Conservation (phyloP, 2,888 invertebrate genomes). For the Chrysotoxum bicinctum region DNA sequence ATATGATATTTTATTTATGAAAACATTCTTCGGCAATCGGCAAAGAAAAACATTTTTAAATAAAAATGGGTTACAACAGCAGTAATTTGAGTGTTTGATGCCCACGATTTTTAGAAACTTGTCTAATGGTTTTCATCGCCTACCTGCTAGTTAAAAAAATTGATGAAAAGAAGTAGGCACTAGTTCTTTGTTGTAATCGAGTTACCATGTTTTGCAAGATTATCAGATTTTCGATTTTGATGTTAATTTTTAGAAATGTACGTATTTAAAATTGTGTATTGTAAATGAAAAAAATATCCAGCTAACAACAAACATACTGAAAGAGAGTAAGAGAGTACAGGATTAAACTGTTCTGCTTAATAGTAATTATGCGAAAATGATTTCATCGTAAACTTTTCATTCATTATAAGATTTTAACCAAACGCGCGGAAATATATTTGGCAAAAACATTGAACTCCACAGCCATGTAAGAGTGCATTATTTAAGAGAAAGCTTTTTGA, state of each 20-base stretch:
- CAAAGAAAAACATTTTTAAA: slow-evolving; percentile 22
- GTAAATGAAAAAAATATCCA: background rate
- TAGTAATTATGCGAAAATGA: slow-evolving; percentile 57
- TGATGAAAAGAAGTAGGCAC: slow-evolving; percentile 18
- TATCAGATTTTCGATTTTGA: slow-evolving; percentile 9
- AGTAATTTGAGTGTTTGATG: slow-evolving; percentile 33
- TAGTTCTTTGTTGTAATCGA: slow-evolving; percentile 18
- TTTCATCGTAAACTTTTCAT: slow-evolving; percentile 72
- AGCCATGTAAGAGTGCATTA: slow-evolving; percentile 25
- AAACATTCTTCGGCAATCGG: slow-evolving; percentile 25
- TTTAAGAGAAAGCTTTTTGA: slow-evolving; percentile 31
- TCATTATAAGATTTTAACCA: slow-evolving; percentile 34
- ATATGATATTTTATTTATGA: slow-evolving; percentile 24
- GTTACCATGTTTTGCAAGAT: slow-evolving; percentile 20
- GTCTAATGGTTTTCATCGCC: slow-evolving; percentile 36
- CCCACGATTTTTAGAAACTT: slow-evolving; percentile 52
- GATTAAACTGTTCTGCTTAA: too few species aligned
- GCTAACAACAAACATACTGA: background rate
- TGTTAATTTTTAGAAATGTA: background rate
- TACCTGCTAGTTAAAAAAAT: slow-evolving; percentile 7
- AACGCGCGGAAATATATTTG: slow-evolving; percentile 59
- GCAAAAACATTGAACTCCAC: slow-evolving; percentile 49
- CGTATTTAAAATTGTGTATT: background rate
- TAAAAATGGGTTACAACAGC: slow-evolving; percentile 22
- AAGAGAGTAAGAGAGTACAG: too few species aligned